Conservation (phyloP, 2,113 vertebrate genomes). For the Petrocephalus zakoni region DNA sequence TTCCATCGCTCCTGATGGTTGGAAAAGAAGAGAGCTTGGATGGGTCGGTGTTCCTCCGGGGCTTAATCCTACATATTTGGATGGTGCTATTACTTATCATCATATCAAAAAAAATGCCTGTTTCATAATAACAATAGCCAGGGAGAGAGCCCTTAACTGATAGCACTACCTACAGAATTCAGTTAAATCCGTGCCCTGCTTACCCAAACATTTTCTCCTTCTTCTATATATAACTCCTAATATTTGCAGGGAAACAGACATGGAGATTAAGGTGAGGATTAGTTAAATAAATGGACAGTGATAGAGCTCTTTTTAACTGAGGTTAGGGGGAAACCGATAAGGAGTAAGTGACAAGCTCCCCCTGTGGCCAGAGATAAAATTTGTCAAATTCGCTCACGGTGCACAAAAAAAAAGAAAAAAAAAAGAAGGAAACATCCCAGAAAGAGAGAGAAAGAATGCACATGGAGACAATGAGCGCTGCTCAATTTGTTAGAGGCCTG, state of each 20-base stretch:
- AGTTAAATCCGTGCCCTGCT: conserved; percentile 56
- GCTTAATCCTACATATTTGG: conserved; percentile 51
- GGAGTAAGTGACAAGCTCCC: conserved; percentile 49
- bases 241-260: conserved; percentile 37
- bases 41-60: conserved; percentile 50
- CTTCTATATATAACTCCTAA: conserved; percentile 23
- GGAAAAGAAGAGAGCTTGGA: conserved; percentile 55
- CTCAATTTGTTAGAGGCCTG: conserved; percentile 3
- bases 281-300: conserved; percentile 54
- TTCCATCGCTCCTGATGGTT: conserved; percentile 22
- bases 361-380: conserved; percentile 15
- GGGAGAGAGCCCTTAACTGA: conserved; percentile 56
- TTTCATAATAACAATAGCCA: conserved; percentile 61
- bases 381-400: conserved; percentile 48
- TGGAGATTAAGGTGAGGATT: conserved; percentile 53
- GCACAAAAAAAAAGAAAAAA: conserved; percentile 45
- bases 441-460: conserved; percentile 12
- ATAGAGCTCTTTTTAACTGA: conserved; percentile 49
- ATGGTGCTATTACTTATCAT: conserved; percentile 64
- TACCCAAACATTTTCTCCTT: conserved; percentile 52
- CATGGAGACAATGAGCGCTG: background rate
- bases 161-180: conserved; percentile 54
- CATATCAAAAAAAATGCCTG: conserved; percentile 58
- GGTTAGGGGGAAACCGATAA: conserved; percentile 54
- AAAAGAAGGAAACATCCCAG: conserved; percentile 30